These are phyloP conservation scores for Haliclystus octoradiatus DNA, from an alignment of 30 jellyfish, hydroid and myxozoan genomes.

Conservation along the genomic window DNA sequence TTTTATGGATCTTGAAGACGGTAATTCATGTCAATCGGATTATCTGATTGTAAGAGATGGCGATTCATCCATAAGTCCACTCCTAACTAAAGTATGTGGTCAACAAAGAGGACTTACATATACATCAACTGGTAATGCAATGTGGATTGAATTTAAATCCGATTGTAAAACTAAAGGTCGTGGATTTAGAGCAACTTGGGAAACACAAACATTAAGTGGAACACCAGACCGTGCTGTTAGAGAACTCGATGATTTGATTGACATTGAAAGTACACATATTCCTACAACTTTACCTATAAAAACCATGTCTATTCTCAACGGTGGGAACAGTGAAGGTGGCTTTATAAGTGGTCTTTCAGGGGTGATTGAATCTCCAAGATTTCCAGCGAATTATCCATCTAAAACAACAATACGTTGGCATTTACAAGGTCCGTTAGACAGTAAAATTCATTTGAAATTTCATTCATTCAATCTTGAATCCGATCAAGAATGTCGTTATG, in stretches of 20 bases:
- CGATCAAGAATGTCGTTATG: neutral
- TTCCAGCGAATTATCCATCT: neutral
- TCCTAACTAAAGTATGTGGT: conserved; percentile 49
- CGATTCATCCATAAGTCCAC: conserved; percentile 11
- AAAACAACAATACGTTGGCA: neutral
- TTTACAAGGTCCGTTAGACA: neutral
- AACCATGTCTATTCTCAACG: neutral
- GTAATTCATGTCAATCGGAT: conserved; percentile 30
- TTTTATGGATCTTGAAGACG: conserved; percentile 17
- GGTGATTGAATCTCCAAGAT: neutral
- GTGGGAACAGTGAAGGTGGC: conserved; percentile 1
- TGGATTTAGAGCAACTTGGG: conserved; percentile 35
- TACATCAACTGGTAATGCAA: conserved; percentile 13
- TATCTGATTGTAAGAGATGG: conserved; percentile 46
- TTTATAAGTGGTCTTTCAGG: neutral
- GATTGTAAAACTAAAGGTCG: conserved; percentile 18
- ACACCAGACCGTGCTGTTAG: neutral
- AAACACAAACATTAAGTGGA: neutral
- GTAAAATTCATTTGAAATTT: neutral
- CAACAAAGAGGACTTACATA: conserved; percentile 3
- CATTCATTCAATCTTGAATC: neutral
- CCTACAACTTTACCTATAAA: neutral
- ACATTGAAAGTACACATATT: neutral
- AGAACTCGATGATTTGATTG: neutral
- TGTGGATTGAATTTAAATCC: conserved; percentile 40